Conservation (phyloP, 2,113 vertebrate species). For the Patagioenas fasciata region DNA sequence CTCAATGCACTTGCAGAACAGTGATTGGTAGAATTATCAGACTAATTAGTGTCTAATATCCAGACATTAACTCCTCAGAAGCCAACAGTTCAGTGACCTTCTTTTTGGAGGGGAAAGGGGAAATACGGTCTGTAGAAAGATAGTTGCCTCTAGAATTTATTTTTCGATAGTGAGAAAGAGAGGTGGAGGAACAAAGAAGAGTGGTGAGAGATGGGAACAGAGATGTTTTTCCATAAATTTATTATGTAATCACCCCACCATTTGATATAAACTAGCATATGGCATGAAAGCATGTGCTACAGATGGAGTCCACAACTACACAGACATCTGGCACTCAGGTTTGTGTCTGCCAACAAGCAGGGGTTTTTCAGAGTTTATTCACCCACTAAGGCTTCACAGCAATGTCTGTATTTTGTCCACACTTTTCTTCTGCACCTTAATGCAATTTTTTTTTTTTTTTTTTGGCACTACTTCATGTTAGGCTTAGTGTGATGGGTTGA, state of each 20-base stretch:
- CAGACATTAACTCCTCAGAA: background rate
- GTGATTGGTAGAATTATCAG: background rate
- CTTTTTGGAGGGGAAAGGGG: background rate
- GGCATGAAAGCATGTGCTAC: constrained; percentile 34
- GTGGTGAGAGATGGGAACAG: background rate
- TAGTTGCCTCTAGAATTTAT: background rate
- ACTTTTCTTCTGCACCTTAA: background rate
- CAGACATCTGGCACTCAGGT: constrained; percentile 65
- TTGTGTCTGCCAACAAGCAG: constrained; percentile 34
- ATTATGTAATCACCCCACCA: constrained; percentile 10
- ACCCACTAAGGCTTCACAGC: constrained; percentile 29
- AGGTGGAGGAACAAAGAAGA: background rate
- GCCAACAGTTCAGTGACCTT: background rate
- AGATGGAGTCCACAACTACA: constrained; percentile 66
- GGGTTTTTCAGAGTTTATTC: constrained; percentile 34
- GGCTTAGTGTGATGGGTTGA: background rate
- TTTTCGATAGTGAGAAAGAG: background rate
- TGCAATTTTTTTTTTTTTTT: background rate
- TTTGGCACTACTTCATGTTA: background rate
- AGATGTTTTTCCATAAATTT: background rate
- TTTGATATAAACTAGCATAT: constrained; percentile 63
- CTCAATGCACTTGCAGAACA: background rate
- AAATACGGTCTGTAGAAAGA: background rate
- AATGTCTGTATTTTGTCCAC: background rate
- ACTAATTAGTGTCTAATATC: background rate